Percentiles rank a stretch among this genome's conserved stretches.
Conservation (phyloP, 37 sponge, comb jelly and placozoan species). For the Oscarella lobularis region DNA sequence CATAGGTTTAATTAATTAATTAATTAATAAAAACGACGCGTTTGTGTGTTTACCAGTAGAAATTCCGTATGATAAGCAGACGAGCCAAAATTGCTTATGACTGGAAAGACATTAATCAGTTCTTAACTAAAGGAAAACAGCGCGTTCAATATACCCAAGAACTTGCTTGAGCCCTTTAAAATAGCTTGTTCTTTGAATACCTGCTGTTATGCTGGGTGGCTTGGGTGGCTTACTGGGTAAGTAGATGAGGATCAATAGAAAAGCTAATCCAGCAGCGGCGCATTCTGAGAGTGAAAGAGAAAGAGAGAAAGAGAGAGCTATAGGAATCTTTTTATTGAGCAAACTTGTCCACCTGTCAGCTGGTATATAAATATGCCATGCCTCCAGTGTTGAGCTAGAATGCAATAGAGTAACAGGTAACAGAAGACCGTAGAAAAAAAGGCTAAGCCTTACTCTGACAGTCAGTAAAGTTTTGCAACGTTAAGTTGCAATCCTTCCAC, state of each 20-base stretch:
- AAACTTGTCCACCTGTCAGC: too few species aligned
- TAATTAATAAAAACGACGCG: too few species aligned
- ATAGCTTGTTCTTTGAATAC: not conserved
- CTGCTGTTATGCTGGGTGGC: slow-evolving; percentile 6
- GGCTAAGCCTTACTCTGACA: too few species aligned
- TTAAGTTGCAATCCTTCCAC: too few species aligned
- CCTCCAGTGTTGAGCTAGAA: too few species aligned
- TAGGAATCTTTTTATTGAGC: too few species aligned
- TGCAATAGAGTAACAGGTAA: too few species aligned
- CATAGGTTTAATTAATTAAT: not conserved
- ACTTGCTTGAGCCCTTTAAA: not conserved
- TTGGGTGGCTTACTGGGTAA: not conserved
- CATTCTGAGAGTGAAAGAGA: not conserved
- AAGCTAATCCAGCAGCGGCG: not conserved
- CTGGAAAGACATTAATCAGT: not conserved
- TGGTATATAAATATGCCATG: too few species aligned
- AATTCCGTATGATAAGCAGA: slow-evolving; percentile 3
- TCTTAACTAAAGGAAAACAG: not conserved
- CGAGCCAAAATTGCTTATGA: not conserved
- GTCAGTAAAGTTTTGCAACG: too few species aligned
- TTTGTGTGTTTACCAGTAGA: slow-evolving; percentile 7
- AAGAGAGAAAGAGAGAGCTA: too few species aligned
- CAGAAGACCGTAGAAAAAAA: not conserved
- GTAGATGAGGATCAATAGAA: not conserved
- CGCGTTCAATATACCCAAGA: not conserved